These are phyloP conservation scores for Brevimyrus niger DNA, from an alignment of 2,113 vertebrate genomes.

Conservation along the genomic window DNA sequence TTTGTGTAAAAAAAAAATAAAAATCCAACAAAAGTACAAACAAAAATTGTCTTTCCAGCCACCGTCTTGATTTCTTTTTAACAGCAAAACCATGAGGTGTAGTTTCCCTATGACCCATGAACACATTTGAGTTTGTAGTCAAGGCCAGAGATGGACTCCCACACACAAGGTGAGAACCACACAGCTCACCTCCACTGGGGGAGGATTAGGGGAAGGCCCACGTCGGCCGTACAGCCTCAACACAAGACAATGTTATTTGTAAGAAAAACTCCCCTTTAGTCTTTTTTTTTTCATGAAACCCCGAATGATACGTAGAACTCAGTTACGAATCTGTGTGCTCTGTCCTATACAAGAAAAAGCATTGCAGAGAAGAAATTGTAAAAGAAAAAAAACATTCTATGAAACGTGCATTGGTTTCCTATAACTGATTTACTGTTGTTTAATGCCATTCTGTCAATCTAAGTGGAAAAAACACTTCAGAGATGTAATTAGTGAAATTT, in stretches of 20 bases:
- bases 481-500: neutral
- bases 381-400: neutral
- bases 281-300: neutral
- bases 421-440: neutral
- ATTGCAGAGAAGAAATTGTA: neutral
- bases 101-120: neutral
- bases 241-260: neutral
- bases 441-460: neutral
- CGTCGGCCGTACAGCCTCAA: neutral
- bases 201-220: neutral
- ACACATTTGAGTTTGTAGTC: neutral
- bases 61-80: neutral
- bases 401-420: neutral
- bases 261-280: neutral
- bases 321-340: neutral
- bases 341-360: neutral
- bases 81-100: neutral
- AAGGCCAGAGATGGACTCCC: neutral
- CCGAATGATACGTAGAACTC: neutral
- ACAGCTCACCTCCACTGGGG: neutral
- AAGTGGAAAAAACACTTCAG: neutral
- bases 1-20: neutral
- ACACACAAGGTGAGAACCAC: neutral
- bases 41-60: neutral
- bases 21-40: neutral